Percentiles rank a stretch among this genome's conserved stretches.
Evolutionary conservation across 1,140 invertebrate species (phyloP).

Genomic region (Drosophila punjabiensis): DNA sequence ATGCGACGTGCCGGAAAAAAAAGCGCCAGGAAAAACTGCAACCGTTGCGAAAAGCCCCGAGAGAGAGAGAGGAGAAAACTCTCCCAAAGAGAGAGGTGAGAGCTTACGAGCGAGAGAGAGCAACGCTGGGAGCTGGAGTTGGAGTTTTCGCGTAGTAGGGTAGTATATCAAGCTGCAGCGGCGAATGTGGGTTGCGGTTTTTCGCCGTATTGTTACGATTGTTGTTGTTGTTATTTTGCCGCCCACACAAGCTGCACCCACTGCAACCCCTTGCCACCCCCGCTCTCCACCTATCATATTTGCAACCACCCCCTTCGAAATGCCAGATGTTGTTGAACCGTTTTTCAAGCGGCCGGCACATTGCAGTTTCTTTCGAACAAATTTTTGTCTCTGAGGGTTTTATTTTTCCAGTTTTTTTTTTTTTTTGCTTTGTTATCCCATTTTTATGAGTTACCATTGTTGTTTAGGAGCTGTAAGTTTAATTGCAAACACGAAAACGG

Average conservation of each 20-base stretch:
- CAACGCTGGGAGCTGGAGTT: slow-evolving; percentile 6
- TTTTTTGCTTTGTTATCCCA: slow-evolving; percentile 43
- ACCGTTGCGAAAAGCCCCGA: slow-evolving; percentile 26
- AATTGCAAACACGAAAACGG: slow-evolving; percentile 70
- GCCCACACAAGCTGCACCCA: slow-evolving; percentile 39
- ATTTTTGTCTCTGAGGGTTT: slow-evolving; percentile 40
- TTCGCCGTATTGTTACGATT: slow-evolving; percentile 22
- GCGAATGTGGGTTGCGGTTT: slow-evolving; percentile 76
- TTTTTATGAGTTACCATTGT: slow-evolving; percentile 70
- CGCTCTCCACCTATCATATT: slow-evolving; percentile 1
- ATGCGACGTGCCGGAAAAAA: slow-evolving; percentile 67
- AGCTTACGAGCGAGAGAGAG: slow-evolving; percentile 12
- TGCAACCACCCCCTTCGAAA: slow-evolving; percentile 30
- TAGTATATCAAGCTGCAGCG: slow-evolving; percentile 76
- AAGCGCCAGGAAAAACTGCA: slow-evolving; percentile 59
- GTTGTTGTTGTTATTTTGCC: slow-evolving; percentile 11
- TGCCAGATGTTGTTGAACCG: slow-evolving; percentile 78
- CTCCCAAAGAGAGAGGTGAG: slow-evolving; percentile 5
- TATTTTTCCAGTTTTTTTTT: slow-evolving; percentile 29
- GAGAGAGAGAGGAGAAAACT: slow-evolving; percentile 33
- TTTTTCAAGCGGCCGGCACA: slow-evolving; percentile 50
- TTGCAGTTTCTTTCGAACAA: slow-evolving; percentile 65
- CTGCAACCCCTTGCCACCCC: slow-evolving; percentile 1
- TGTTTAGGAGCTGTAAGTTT: slow-evolving; percentile 77
- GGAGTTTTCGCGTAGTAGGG: slow-evolving; percentile 66